These are phyloP conservation scores for Calameuta idolon DNA, from an alignment of 2,888 invertebrate species.

Conservation along the genomic window DNA sequence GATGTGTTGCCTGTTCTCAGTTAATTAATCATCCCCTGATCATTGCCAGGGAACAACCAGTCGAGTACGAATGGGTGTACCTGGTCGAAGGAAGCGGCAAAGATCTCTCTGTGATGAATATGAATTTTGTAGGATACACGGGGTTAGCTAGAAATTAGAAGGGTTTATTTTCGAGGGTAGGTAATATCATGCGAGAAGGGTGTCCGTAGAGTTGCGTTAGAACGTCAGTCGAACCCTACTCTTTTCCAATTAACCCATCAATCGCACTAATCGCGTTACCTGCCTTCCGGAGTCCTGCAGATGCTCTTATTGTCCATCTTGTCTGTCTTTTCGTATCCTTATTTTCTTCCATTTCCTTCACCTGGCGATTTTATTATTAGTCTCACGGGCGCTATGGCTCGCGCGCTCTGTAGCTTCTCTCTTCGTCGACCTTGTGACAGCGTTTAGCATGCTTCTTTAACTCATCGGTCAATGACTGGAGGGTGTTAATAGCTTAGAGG, in stretches of 20 bases:
- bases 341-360: neutral
- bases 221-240: constrained; percentile 11
- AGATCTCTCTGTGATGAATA: neutral
- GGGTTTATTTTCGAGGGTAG: neutral
- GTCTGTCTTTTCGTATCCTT: neutral
- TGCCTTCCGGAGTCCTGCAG: neutral
- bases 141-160: neutral
- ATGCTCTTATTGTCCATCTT: constrained; percentile 7
- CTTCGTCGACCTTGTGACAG: neutral
- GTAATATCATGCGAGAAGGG: neutral
- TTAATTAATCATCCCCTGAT: constrained; percentile 23
- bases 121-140: neutral
- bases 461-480: constrained; percentile 10
- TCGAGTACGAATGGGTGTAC: neutral
- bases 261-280: constrained; percentile 23
- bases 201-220: neutral
- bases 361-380: neutral
- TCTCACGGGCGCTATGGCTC: neutral
- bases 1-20: constrained; percentile 2
- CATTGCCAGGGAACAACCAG: constrained; percentile 12
- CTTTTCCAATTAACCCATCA: constrained; percentile 23
- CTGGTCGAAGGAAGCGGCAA: neutral
- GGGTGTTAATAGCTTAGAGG: constrained; percentile 23
- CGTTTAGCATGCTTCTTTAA: constrained; percentile 8
- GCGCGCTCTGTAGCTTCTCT: neutral